Conservation (phyloP, 2,113 vertebrate genomes). For the Nothobranchius furzeri region DNA sequence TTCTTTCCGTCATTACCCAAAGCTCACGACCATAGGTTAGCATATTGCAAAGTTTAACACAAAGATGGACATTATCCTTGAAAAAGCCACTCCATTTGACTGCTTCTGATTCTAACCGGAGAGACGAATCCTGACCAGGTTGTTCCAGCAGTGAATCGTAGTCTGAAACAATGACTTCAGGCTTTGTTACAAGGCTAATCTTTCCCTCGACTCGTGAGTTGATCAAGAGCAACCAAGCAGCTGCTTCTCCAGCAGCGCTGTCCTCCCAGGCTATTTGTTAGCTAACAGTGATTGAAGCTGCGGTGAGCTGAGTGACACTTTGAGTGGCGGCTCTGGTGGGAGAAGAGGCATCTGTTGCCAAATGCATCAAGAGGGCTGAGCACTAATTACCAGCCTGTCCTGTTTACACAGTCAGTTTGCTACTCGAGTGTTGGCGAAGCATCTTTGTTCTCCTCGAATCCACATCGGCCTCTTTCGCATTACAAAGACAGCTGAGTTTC, state of each 20-base stretch:
- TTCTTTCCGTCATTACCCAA: too few relatives aligned
- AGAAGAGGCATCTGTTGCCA: slow-evolving; percentile 54
- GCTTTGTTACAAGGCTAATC: slow-evolving; percentile 20
- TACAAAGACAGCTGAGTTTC: neutral
- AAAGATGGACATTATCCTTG: too few relatives aligned
- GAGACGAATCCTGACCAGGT: neutral
- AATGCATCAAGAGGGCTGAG: slow-evolving; percentile 43
- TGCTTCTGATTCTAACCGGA: too few relatives aligned
- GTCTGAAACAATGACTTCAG: neutral
- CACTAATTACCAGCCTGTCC: slow-evolving; percentile 57
- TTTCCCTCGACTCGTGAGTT: neutral
- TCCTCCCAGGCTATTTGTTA: slow-evolving; percentile 43
- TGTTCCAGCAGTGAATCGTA: neutral
- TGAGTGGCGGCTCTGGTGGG: slow-evolving; percentile 45
- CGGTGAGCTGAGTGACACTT: slow-evolving; percentile 42
- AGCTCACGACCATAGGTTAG: too few relatives aligned
- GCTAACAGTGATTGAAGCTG: slow-evolving; percentile 38
- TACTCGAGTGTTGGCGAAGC: slow-evolving; percentile 10
- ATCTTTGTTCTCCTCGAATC: slow-evolving; percentile 7
- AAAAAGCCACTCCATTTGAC: too few relatives aligned
- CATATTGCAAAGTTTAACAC: too few relatives aligned
- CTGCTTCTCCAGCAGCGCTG: slow-evolving; percentile 16
- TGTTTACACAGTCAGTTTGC: slow-evolving; percentile 46
- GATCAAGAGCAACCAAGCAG: slow-evolving; percentile 25
- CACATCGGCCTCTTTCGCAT: neutral